phyloP scores from a whole-genome alignment of 1,140 invertebrate species.

The Papilio helenus region DNA sequence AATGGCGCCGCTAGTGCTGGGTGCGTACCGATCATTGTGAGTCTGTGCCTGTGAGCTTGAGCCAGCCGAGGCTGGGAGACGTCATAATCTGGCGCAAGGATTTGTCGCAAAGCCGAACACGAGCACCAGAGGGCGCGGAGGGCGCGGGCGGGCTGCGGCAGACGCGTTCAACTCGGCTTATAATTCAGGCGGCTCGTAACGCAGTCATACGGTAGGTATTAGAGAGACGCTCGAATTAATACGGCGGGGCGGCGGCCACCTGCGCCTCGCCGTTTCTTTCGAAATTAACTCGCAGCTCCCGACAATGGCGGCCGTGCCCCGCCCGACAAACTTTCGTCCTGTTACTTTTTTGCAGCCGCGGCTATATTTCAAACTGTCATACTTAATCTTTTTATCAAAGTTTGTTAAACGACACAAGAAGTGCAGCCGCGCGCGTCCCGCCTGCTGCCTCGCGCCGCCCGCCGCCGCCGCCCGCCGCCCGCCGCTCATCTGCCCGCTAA shows the following conservation, averaged over 20 bases:
- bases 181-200: conserved; percentile 67
- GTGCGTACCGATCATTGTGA: conserved; percentile 60
- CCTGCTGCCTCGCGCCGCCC: conserved; percentile 28
- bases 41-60: background rate
- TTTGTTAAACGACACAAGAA: conserved; percentile 76
- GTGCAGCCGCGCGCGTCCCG: conserved; percentile 69
- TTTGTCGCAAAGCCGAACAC: conserved; percentile 57
- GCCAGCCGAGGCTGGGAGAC: conserved; percentile 44
- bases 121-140: background rate
- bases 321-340: conserved; percentile 70
- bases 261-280: conserved; percentile 79
- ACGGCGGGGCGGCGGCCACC: conserved; percentile 67
- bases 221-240: conserved; percentile 79
- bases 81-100: conserved; percentile 74
- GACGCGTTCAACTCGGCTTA: conserved; percentile 65
- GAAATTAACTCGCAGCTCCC: conserved; percentile 76
- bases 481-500: conserved; percentile 70
- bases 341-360: conserved; percentile 75
- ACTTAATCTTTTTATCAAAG: conserved; percentile 83
- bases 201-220: conserved; percentile 74
- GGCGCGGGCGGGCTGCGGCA: conserved; percentile 43
- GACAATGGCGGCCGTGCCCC: conserved; percentile 69
- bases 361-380: conserved; percentile 83
- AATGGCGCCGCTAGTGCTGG: conserved; percentile 57
- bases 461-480: conserved; percentile 31